phyloP scores from a whole-genome alignment of 1,140 invertebrate genomes.

The Ostrea denselamellosa region DNA sequence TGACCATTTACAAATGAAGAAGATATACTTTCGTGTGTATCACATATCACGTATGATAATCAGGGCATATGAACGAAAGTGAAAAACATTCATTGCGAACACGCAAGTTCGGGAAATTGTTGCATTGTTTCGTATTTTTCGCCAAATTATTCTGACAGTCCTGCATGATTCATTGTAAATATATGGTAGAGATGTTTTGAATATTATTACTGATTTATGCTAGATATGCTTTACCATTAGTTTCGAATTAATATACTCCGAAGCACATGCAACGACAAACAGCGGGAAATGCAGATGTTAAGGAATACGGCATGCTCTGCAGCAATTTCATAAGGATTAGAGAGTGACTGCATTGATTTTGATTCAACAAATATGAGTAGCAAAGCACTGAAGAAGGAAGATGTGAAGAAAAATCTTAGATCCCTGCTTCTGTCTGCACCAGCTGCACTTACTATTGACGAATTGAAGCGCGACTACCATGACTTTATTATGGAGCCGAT shows the following conservation, averaged over 20 bases:
- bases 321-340: neutral
- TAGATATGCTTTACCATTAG: neutral
- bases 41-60: no score
- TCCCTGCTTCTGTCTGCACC: conserved; percentile 69
- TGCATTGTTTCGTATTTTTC: neutral
- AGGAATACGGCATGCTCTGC: neutral
- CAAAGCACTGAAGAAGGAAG: conserved; percentile 59
- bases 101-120: no score
- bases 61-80: no score
- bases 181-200: no score
- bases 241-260: neutral
- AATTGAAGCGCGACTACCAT: conserved; percentile 68
- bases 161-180: no score
- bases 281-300: conserved; percentile 13
- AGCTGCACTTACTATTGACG: conserved; percentile 64
- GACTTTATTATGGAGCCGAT: conserved; percentile 64
- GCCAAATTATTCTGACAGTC: no score
- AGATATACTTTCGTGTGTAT: no score
- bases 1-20: no score
- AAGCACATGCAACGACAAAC: conserved; percentile 28
- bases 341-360: neutral
- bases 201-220: no score
- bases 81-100: no score
- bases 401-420: conserved; percentile 67
- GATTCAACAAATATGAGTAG: conserved; percentile 61